A percentile compares a stretch with the other conserved stretches of the same genome.
Evolutionary conservation across 2,113 vertebrate species (phyloP).

Genomic region (Azemiops feae): DNA sequence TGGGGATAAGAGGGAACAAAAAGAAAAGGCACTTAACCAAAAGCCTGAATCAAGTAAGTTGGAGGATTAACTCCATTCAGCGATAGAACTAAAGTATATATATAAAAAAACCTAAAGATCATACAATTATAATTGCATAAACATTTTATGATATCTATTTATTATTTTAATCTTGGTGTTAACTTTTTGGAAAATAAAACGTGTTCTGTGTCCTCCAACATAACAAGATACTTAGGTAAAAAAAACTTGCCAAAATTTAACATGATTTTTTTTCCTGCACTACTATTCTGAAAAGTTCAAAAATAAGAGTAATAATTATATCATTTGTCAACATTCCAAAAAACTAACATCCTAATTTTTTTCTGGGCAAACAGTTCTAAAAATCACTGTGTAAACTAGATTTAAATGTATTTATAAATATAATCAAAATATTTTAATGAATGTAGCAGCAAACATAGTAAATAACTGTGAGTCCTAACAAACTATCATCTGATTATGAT

Average conservation of each 20-base stretch:
- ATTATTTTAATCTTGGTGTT: conserved; percentile 62
- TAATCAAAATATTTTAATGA: conserved; percentile 68
- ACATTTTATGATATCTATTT: conserved; percentile 62
- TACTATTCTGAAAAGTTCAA: conserved; percentile 53
- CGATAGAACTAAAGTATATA: conserved; percentile 60
- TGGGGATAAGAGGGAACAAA: conserved; percentile 40
- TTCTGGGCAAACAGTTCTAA: conserved; percentile 62
- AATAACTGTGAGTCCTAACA: conserved; percentile 63
- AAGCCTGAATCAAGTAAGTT: conserved; percentile 74
- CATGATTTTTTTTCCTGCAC: conserved; percentile 59
- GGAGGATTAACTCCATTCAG: conserved; percentile 66
- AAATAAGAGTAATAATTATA: conserved; percentile 63
- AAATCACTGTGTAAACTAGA: conserved; percentile 68
- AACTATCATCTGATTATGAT: conserved; percentile 65
- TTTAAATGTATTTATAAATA: conserved; percentile 71
- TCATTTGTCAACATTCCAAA: conserved; percentile 57
- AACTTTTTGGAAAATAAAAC: conserved; percentile 59
- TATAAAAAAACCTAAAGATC: conserved; percentile 23
- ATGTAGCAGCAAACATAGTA: conserved; percentile 76
- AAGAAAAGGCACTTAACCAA: conserved; percentile 79
- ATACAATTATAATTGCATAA: conserved; percentile 75
- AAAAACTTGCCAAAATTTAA: conserved; percentile 51
- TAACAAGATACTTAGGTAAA: conserved; percentile 42
- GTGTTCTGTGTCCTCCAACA: conserved; percentile 49
- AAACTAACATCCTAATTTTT: conserved; percentile 62